These are phyloP conservation scores for Podilymbus podiceps DNA, from an alignment of 2,113 vertebrate species.

Conservation along the genomic window DNA sequence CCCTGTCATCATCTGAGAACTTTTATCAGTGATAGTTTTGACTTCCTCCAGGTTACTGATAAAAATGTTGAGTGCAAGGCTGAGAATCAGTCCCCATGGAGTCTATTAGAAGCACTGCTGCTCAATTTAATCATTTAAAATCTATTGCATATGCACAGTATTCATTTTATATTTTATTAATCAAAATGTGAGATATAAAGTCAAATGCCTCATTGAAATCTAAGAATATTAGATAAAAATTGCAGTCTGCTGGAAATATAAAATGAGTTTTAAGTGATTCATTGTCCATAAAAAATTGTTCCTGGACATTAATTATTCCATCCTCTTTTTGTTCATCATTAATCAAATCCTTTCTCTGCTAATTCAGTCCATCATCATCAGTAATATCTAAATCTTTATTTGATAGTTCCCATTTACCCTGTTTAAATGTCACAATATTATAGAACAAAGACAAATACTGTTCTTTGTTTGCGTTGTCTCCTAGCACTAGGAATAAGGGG, in stretches of 20 bases:
- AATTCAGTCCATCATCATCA: neutral
- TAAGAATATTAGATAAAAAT: conserved; percentile 9
- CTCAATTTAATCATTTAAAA: neutral
- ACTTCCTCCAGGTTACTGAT: neutral
- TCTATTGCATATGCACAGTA: neutral
- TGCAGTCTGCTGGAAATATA: neutral
- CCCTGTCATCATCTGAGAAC: neutral
- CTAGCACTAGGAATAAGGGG: neutral
- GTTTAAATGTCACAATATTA: conserved; percentile 14
- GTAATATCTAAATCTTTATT: neutral
- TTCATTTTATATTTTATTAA: conserved; percentile 36
- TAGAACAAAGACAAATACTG: neutral
- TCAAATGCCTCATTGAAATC: conserved; percentile 7
- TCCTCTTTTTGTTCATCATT: neutral
- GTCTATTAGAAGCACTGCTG: neutral
- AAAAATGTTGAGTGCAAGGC: neutral
- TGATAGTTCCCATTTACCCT: neutral
- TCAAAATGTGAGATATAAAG: neutral
- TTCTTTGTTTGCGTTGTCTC: conserved; percentile 31
- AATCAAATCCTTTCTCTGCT: conserved; percentile 1
- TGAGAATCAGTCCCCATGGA: neutral
- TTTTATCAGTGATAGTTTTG: neutral
- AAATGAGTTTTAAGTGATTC: neutral
- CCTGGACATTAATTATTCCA: conserved; percentile 33
- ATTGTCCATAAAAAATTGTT: neutral